Evolutionary conservation across 2,113 vertebrate genomes (phyloP).

Genomic region (Strix aluco): DNA sequence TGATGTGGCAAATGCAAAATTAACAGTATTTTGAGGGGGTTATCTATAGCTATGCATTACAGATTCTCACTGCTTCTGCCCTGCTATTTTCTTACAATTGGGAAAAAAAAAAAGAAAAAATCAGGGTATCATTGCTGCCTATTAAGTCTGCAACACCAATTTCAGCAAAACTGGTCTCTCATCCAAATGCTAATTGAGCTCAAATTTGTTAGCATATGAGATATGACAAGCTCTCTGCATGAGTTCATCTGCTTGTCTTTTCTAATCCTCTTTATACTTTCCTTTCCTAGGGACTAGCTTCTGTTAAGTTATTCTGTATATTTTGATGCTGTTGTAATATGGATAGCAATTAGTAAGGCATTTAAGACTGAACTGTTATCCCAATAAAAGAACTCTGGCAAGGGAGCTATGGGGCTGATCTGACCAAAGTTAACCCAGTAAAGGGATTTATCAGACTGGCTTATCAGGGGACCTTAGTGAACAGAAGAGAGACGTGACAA

Average conservation of each 20-base stretch:
- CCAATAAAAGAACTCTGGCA: background rate
- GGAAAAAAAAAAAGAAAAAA: background rate
- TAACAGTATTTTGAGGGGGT: background rate
- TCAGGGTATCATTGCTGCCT: background rate
- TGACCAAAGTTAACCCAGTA: background rate
- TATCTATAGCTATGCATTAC: background rate
- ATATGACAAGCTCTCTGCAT: slow-evolving; percentile 42
- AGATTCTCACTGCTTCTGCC: background rate
- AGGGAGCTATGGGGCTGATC: background rate
- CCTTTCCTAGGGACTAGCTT: background rate
- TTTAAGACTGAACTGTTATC: background rate
- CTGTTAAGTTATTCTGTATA: background rate
- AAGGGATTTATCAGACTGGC: background rate
- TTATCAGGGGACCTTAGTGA: background rate
- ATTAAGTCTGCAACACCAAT: background rate
- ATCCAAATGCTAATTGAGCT: slow-evolving; percentile 53
- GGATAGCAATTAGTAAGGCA: background rate
- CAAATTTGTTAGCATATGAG: slow-evolving; percentile 49
- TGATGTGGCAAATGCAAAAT: background rate
- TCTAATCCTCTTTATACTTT: slow-evolving; percentile 43
- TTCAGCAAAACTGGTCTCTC: slow-evolving; percentile 28
- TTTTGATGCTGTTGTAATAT: slow-evolving; percentile 20
- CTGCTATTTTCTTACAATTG: background rate
- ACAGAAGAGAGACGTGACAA: background rate
- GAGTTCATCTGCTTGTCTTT: slow-evolving; percentile 51